Conservation (phyloP, 2,888 invertebrate genomes). For the Ommatoiulus sabulosus region DNA sequence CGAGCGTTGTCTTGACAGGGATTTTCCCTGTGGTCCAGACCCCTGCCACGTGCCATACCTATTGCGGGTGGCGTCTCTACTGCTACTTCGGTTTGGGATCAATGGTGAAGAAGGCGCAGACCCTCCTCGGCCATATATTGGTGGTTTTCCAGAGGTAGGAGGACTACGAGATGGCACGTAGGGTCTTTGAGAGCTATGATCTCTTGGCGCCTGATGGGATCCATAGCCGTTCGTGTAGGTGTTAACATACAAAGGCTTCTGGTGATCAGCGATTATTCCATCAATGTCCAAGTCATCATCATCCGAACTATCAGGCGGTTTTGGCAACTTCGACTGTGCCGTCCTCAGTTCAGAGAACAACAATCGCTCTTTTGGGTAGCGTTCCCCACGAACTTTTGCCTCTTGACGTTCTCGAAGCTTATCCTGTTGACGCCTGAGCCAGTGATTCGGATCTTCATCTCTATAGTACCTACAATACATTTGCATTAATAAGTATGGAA, state of each 20-base stretch:
- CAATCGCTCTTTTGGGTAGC: conserved; percentile 77
- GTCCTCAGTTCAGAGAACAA: conserved; percentile 73
- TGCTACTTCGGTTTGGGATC: conserved; percentile 68
- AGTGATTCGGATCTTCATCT: conserved; percentile 69
- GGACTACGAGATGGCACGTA: conserved; percentile 42
- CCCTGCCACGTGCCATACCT: conserved; percentile 64
- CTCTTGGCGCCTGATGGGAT: conserved; percentile 56
- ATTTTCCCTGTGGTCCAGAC: conserved; percentile 68
- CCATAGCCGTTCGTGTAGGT: conserved; percentile 66
- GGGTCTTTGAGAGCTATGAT: neutral
- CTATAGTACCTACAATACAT: neutral
- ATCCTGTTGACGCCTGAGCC: conserved; percentile 86
- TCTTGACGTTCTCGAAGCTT: conserved; percentile 82
- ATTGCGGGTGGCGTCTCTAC: conserved; percentile 61
- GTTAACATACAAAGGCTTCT: conserved; percentile 78
- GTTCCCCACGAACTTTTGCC: conserved; percentile 79
- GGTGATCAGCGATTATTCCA: conserved; percentile 63
- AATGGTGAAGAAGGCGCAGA: conserved; percentile 70
- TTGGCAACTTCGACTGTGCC: conserved; percentile 67
- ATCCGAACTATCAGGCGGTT: conserved; percentile 66
- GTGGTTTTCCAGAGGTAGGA: conserved; percentile 58
- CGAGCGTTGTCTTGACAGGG: conserved; percentile 66
- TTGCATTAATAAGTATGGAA: neutral
- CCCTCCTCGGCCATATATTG: conserved; percentile 58
- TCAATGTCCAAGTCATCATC: conserved; percentile 69